Conservation (phyloP, 2,888 invertebrate genomes). For the Prosopocoilus inquinatus region DNA sequence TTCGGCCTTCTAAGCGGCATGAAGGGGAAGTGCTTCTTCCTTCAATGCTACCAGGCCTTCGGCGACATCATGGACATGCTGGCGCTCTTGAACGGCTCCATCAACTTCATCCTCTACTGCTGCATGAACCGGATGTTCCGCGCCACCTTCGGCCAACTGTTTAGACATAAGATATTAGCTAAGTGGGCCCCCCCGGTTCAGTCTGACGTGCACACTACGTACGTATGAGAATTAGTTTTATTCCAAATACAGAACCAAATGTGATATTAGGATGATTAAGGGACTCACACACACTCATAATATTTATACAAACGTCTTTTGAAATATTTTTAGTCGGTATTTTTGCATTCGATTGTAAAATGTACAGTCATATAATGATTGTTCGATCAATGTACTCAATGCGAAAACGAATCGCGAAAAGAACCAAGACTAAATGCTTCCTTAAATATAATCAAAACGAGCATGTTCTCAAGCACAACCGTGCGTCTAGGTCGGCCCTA, state of each 20-base stretch:
- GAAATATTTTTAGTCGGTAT: not conserved
- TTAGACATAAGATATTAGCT: constrained; percentile 60
- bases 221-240: constrained; percentile 51
- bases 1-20: constrained; percentile 63
- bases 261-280: constrained; percentile 1
- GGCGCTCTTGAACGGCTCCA: constrained; percentile 86
- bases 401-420: too few relatives aligned
- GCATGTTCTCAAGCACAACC: too few relatives aligned
- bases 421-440: too few relatives aligned
- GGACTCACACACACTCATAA: not conserved
- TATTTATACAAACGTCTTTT: not conserved
- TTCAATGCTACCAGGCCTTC: constrained; percentile 74
- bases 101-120: constrained; percentile 92
- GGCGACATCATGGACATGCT: constrained; percentile 88
- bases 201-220: constrained; percentile 65
- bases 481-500: too few relatives aligned
- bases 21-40: constrained; percentile 69
- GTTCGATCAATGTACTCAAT: too few relatives aligned
- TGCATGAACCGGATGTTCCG: constrained; percentile 93
- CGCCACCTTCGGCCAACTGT: constrained; percentile 70
- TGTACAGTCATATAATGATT: too few relatives aligned
- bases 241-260: not conserved
- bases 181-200: constrained; percentile 61
- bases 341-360: not conserved
- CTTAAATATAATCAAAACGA: too few relatives aligned